A percentile compares a stretch with the other conserved stretches of the same genome.
Conservation (phyloP, 2,888 invertebrate species). For the Sinohyriopsis cumingii region DNA sequence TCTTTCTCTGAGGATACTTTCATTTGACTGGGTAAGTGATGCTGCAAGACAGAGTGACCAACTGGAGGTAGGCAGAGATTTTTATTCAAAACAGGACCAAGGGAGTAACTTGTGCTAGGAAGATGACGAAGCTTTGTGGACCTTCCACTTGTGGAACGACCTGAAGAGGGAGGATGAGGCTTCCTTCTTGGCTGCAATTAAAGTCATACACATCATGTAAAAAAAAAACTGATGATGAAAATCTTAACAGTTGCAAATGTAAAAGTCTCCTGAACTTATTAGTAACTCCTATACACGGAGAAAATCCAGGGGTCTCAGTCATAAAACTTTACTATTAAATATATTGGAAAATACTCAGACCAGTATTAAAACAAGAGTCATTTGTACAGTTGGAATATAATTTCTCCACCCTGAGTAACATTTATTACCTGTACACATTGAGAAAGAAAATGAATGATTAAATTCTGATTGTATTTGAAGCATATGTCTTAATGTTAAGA, state of each 20-base stretch:
- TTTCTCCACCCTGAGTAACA: too few species aligned
- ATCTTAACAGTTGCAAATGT: not conserved
- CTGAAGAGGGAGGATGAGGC: constrained; percentile 54
- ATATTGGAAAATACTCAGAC: too few species aligned
- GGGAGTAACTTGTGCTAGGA: constrained; percentile 47
- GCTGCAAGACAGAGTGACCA: constrained; percentile 43
- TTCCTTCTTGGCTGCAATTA: constrained; percentile 50
- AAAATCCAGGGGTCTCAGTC: too few species aligned
- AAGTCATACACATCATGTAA: not conserved
- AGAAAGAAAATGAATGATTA: too few species aligned
- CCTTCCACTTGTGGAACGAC: constrained; percentile 45
- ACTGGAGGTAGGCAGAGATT: constrained; percentile 68
- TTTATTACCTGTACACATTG: too few species aligned
- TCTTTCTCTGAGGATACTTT: not conserved
- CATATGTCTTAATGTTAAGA: too few species aligned
- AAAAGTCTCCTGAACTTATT: not conserved
- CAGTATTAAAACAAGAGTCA: too few species aligned
- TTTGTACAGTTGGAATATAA: too few species aligned
- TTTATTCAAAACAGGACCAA: constrained; percentile 57
- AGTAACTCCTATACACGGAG: too few species aligned
- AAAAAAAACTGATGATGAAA: not conserved
- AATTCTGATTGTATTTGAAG: too few species aligned
- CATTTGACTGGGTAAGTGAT: not conserved
- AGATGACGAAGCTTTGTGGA: constrained; percentile 52
- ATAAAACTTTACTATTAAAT: too few species aligned